phyloP scores from a whole-genome alignment of 2,888 invertebrate species.

The Scaeva pyrastri region DNA sequence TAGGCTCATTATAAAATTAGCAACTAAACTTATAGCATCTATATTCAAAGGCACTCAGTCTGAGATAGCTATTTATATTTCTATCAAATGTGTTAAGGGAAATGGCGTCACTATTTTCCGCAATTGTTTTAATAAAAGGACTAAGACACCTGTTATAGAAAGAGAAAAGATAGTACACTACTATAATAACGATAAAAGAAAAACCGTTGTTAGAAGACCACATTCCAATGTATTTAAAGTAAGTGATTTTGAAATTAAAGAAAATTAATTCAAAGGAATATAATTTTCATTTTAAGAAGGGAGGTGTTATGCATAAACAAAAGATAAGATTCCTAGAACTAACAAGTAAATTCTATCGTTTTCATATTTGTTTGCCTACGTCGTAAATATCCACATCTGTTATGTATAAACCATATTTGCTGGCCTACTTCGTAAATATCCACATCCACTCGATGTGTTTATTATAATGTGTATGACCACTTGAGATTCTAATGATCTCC shows the following conservation, averaged over 20 bases:
- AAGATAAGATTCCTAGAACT: too few relatives aligned
- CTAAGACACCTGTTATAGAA: constrained; percentile 11
- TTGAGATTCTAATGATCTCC: too few relatives aligned
- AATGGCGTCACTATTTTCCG: constrained; percentile 13
- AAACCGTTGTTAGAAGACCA: constrained; percentile 15
- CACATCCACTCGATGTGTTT: too few relatives aligned
- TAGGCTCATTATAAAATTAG: too few relatives aligned
- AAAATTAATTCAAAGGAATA: neutral
- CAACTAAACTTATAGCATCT: too few relatives aligned
- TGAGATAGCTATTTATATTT: neutral
- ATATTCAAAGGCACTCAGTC: too few relatives aligned
- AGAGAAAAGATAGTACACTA: constrained; percentile 30
- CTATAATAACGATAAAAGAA: constrained; percentile 3
- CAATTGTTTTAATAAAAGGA: constrained; percentile 21
- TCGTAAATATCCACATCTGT: too few relatives aligned
- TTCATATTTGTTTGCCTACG: too few relatives aligned
- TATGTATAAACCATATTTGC: too few relatives aligned
- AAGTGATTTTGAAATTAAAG: neutral
- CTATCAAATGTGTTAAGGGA: constrained; percentile 28
- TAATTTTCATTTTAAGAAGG: constrained; percentile 1
- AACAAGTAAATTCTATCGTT: too few relatives aligned
- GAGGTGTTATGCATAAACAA: constrained; percentile 14
- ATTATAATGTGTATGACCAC: too few relatives aligned
- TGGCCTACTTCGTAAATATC: too few relatives aligned
- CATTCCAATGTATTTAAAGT: constrained; percentile 1